Evolutionary conservation across 2,888 invertebrate species (phyloP), one percentile per base, ranked within the genome.

Genomic region (Clitarchus hookeri): DNA sequence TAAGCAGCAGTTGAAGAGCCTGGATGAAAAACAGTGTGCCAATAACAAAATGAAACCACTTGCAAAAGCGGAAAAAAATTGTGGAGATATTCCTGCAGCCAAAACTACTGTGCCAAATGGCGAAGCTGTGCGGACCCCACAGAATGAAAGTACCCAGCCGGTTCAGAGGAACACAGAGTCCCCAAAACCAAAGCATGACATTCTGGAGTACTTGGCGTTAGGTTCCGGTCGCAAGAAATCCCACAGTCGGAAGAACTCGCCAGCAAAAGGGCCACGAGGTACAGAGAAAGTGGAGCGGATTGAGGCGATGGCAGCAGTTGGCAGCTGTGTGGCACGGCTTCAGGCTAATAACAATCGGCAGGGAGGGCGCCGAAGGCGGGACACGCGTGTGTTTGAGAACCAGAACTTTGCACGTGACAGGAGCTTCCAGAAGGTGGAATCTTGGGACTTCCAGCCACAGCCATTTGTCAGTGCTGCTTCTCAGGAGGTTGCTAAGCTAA

Each of bases 401-500:
- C 82, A 82, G 44, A 82, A 44, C n/a, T 65, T n/a, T n/a, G 27
- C 27, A 13, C 27, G 44, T 16, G 82, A 82, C 82, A 36, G 82
- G 13, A 82, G 82, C 36, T 19, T 44, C 27, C 82, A 82, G 82
- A 82, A 27, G 44, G 82, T 82, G 23, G 82, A 82, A 13, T 82
- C 86, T 13, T 88, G 82, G 88, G 88, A 87, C 80, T 80, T 88
- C 88, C 84, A 89, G 87, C 84, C 85, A 85, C 84, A 89, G 87
- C 84, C 85, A 85, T 88, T 88, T 44, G 93, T 94, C 6, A 96
- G 96, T 91, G 94, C 95, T 13, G 97, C 96, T 11, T 96, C 97
- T 19, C 96, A 96, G 90, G 96, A 97, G 89, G 95, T 97, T 88
- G 95, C 96, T 90, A 96, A 96, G 90, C 92, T 97, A 87, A 95